Percentiles rank a stretch among this genome's conserved stretches.
phyloP scores from a whole-genome alignment of 2,113 vertebrate genomes.

The Platycercus adscitus region DNA sequence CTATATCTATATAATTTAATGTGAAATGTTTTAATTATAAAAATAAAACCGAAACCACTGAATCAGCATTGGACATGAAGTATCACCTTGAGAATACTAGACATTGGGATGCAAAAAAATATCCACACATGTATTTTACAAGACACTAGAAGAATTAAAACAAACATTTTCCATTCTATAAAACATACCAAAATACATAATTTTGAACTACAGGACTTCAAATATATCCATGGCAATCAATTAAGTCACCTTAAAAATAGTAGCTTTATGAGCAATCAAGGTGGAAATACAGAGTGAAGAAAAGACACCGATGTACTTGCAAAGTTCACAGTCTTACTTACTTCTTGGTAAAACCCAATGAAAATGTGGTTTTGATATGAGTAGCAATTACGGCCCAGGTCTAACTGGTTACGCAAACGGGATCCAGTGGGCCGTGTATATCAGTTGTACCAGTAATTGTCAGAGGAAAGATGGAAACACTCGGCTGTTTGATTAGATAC shows the following conservation, averaged over 20 bases:
- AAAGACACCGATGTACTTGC: neutral
- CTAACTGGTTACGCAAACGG: neutral
- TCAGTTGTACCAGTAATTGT: neutral
- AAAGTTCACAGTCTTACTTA: neutral
- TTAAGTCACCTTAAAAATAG: neutral
- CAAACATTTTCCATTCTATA: neutral
- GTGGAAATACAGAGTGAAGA: neutral
- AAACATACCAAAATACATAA: neutral
- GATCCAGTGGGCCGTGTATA: neutral
- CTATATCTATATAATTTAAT: neutral
- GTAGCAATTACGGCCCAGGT: neutral
- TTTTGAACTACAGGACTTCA: neutral
- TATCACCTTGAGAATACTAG: constrained; percentile 21
- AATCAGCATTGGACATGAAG: constrained; percentile 5
- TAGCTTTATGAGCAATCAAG: neutral
- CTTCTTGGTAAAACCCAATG: neutral
- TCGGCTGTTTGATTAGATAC: neutral
- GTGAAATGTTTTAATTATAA: constrained; percentile 27
- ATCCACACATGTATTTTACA: neutral
- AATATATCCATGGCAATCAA: neutral
- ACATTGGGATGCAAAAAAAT: neutral
- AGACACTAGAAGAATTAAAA: neutral
- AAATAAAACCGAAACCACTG: constrained; percentile 35
- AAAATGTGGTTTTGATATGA: neutral
- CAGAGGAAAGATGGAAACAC: neutral